Base-by-base conservation (phyloP, 2,797 vertebrate species). In the Rhinatrema bivittatum region DNA sequence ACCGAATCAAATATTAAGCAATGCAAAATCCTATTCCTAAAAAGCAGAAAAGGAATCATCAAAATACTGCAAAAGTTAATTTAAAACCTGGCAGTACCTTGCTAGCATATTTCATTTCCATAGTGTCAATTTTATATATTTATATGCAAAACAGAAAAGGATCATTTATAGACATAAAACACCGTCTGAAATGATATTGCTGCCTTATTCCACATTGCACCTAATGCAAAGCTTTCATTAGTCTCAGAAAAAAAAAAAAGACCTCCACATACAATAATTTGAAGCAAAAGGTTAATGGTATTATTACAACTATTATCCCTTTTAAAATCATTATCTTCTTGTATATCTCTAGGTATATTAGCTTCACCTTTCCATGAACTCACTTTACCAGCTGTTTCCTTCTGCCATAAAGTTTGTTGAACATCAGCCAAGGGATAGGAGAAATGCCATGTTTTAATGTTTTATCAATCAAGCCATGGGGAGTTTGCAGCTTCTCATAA, bases 301-400 rank as follows among this genome's bases (percentile, higher is more conserved):
- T 87, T 90, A 83, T 90, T 84, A 82, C 85, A 90, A 91, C 90
- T 89, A 89, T 90, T 88, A 90, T 85, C 83, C 80, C 78, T 79
- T 82, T 92, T 88, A 93, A 93, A 93, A 89, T 91, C 90, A 89
- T 89, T 87, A 81, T 77, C 81, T 81, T 81, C 87, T 86, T 86
- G 81, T 84, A 84, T 90, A 90, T 93, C 84, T 85, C 77, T 84
- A 88, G 87, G 91, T 90, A 79, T 89, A 93, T 94, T 94, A 91
- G 87, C 88, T 91, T 97, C 92, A 97, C 93, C 94, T 93, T 88
- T 86, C 79, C 41, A 66, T 98, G 94, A 97, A 95, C 93, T 87
- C 91, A 89, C 89, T 96, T 91, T 84, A 86, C 89, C 89, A 88
- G 89, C 93, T 92, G 88, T 88, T 81, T 68, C 84, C 79, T 79